Conservation (phyloP, 2,888 invertebrate genomes). For the Cosmia trapezina region DNA sequence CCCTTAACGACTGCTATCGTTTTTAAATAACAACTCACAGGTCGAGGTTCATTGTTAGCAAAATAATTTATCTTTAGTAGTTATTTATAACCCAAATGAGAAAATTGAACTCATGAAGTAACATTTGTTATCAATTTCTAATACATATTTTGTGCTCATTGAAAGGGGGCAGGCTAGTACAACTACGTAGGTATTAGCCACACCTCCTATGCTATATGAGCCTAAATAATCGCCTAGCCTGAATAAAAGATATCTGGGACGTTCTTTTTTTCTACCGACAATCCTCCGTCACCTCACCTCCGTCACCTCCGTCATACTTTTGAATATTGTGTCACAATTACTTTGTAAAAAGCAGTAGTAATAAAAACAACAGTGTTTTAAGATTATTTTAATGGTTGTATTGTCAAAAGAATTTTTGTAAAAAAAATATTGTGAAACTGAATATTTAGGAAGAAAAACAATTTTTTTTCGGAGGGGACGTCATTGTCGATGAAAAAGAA, state of each 20-base stretch:
- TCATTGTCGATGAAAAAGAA: too few relatives aligned
- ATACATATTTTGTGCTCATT: neutral
- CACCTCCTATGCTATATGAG: conserved; percentile 29
- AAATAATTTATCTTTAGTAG: conserved; percentile 32
- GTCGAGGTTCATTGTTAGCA: conserved; percentile 17
- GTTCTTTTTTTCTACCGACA: too few relatives aligned
- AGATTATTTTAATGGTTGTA: too few relatives aligned
- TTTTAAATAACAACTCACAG: neutral
- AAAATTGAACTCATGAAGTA: conserved; percentile 16
- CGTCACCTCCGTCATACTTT: too few relatives aligned
- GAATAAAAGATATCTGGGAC: too few relatives aligned
- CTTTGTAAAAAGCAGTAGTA: too few relatives aligned
- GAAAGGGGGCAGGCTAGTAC: conserved; percentile 10
- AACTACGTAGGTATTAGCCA: conserved; percentile 13
- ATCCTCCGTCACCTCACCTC: too few relatives aligned
- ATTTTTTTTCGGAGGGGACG: neutral
- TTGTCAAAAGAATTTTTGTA: too few relatives aligned
- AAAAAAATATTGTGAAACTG: too few relatives aligned
- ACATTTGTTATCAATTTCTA: conserved; percentile 26
- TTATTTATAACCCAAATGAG: conserved; percentile 11
- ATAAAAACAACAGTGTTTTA: too few relatives aligned
- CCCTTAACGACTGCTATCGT: conserved; percentile 21
- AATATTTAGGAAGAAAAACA: too few relatives aligned
- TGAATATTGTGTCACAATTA: too few relatives aligned
- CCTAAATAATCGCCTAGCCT: neutral